Evolutionary conservation across 2,888 invertebrate species (phyloP), one percentile per base, ranked within the genome.

Genomic region (Sphecodes monilicornis): DNA sequence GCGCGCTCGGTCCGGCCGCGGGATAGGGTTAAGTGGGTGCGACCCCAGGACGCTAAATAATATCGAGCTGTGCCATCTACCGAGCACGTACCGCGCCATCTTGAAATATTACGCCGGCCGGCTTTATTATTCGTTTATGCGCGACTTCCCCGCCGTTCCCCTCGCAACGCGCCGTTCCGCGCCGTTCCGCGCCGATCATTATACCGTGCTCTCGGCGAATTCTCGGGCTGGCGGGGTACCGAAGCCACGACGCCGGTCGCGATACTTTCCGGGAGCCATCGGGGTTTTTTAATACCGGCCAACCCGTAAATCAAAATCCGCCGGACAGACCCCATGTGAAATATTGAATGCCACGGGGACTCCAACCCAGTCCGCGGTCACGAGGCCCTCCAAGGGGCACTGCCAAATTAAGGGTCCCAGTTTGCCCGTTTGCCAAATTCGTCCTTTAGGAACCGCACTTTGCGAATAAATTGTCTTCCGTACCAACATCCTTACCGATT

Each of bases 31-130:
- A 94, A 93, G 94, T 93, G 93, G 93, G 93, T 93, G 92, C 91
- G 94, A 94, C 93, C 94, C 86, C 91, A 91, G 89, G 93, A 93
- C 91, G 93, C 93, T 94, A 93, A 94, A 93, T 94, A 93, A 93
- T 93, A 93, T 93, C 93, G 93, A 92, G 93, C 92, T 92, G 89
- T 92, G 91, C 92, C 92, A 92, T 93, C 92, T 91, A 89, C 90
- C 89, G 90, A 90, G 91, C 90, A 91, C 91, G 91, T 91, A 91
- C 88, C 89, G 88, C 91, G 91, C 92, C 91, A 92, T 92, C 90
- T 91, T 92, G 91, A 92, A 91, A 92, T 92, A 92, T 92, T 92
- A 92, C 90, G 90, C 90, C 90, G 90, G 87, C 84, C 90, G 91
- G 54, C 89, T 89, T 92, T 91, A 89, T 89, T 90, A 90, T 90